Conservation (phyloP, 2,113 vertebrate species). For the Egretta garzetta region DNA sequence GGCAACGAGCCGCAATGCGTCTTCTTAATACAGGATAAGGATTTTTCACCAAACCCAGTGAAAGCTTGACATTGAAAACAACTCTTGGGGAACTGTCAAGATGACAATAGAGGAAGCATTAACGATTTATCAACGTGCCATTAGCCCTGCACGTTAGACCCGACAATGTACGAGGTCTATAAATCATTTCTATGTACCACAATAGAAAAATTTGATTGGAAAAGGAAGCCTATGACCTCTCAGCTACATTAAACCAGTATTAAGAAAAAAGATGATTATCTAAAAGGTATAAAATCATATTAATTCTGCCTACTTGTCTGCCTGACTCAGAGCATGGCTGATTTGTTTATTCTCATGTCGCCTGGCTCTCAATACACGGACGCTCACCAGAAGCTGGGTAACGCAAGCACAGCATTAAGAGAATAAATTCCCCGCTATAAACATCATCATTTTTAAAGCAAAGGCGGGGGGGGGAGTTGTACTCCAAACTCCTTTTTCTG, state of each 20-base stretch:
- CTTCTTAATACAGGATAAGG: neutral
- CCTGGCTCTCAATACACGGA: neutral
- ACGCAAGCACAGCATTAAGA: accelerated
- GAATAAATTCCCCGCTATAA: accelerated
- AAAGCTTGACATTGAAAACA: constrained; percentile 1
- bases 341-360: neutral
- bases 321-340: neutral
- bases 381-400: accelerated
- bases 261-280: neutral
- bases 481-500: neutral
- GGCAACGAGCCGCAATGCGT: neutral
- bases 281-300: neutral
- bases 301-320: neutral
- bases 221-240: neutral
- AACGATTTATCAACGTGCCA: neutral
- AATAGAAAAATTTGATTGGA: neutral
- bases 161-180: neutral
- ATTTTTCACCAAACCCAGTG: neutral
- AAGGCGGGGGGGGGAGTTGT: neutral
- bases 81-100: neutral
- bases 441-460: accelerated
- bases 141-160: neutral
- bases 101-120: neutral
- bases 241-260: neutral
- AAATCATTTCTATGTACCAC: neutral